Conservation (phyloP, 1,140 invertebrate genomes). For the Nebria ingens region DNA sequence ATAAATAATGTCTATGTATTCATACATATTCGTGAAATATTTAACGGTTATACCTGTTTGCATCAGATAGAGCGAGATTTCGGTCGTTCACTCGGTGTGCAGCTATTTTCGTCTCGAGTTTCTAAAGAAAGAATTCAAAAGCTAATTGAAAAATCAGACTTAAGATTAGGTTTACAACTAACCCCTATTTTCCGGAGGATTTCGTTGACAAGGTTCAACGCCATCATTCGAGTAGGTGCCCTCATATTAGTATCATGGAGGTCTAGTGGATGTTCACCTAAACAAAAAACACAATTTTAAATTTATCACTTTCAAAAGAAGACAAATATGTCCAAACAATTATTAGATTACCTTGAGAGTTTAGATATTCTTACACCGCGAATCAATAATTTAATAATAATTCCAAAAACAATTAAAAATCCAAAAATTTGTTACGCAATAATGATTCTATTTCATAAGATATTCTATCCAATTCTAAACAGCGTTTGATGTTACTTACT, state of each 20-base stretch:
- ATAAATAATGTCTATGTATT: background rate
- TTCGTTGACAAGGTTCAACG: slow-evolving; percentile 89
- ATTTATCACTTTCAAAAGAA: slow-evolving; percentile 27
- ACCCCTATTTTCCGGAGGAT: slow-evolving; percentile 84
- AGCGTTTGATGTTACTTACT: no score
- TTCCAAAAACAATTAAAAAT: no score
- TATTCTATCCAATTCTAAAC: no score
- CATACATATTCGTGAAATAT: background rate
- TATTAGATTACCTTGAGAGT: no score
- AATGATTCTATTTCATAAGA: no score
- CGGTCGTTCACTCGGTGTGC: background rate
- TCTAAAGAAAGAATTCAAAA: slow-evolving; percentile 11
- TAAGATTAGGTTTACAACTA: slow-evolving; percentile 32
- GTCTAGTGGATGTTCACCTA: slow-evolving; percentile 24
- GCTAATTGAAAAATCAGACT: slow-evolving; percentile 9
- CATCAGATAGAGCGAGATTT: background rate
- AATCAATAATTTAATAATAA: no score
- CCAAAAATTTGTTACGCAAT: no score
- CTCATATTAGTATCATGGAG: slow-evolving; percentile 52
- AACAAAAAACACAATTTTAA: slow-evolving; percentile 30
- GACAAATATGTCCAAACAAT: no score
- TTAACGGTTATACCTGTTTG: slow-evolving; percentile 7
- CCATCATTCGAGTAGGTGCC: slow-evolving; percentile 76
- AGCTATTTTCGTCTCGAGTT: slow-evolving; percentile 15
- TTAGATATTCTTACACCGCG: no score